These are phyloP conservation scores for Dione juno DNA, from an alignment of 2,888 invertebrate species.

Conservation along the genomic window DNA sequence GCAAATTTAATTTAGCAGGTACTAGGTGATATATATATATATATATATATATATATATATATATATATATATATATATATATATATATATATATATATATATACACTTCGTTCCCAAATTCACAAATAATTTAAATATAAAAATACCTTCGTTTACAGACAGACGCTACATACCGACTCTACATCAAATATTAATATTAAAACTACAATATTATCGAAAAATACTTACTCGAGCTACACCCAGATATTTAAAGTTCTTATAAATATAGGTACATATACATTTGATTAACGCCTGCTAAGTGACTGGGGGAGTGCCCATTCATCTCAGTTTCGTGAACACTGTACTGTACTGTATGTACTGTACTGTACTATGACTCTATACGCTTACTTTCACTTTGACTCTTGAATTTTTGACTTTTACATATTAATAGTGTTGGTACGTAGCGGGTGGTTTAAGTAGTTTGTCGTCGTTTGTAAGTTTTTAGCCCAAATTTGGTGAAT, in stretches of 20 bases:
- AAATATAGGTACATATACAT: constrained; percentile 32
- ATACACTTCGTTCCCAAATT: too few species aligned
- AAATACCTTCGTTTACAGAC: too few species aligned
- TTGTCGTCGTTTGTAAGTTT: background rate
- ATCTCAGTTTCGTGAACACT: constrained; percentile 15
- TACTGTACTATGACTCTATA: too few species aligned
- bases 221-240: background rate
- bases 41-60: too few species aligned
- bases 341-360: background rate
- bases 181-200: too few species aligned
- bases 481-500: background rate
- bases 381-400: constrained; percentile 18
- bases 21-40: too few species aligned
- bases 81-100: too few species aligned
- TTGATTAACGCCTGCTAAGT: constrained; percentile 48
- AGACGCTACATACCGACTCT: too few species aligned
- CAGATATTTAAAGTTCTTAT: background rate
- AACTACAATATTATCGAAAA: background rate
- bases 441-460: background rate
- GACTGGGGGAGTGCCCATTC: constrained; percentile 42
- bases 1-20: too few species aligned
- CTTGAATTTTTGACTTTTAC: constrained; percentile 5
- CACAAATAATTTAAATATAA: too few species aligned
- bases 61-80: too few species aligned
- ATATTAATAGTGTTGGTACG: background rate